Conservation (phyloP, 2,797 vertebrate genomes). For the Eulemur albifrons region DNA sequence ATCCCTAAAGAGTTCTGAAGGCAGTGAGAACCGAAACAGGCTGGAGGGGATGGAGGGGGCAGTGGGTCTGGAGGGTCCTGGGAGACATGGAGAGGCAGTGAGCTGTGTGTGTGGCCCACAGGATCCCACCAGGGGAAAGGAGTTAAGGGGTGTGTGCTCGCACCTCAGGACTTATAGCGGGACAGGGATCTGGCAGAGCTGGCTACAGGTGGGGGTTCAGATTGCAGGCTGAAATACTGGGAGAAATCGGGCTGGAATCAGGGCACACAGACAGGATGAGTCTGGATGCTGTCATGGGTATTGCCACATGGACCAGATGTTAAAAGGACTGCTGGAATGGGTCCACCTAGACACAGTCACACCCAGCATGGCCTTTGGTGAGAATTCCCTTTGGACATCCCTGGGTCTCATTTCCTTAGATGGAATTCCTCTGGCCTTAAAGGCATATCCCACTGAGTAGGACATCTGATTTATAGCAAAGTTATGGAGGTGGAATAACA, state of each 20-base stretch:
- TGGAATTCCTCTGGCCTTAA: background rate
- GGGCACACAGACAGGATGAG: fast-evolving
- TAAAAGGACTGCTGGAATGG: background rate
- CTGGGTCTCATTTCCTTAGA: background rate
- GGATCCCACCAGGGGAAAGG: background rate
- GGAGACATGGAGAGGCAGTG: background rate
- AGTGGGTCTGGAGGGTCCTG: fast-evolving
- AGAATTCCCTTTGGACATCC: background rate
- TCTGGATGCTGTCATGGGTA: fast-evolving
- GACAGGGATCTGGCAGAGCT: background rate
- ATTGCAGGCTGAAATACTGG: background rate
- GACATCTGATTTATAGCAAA: background rate
- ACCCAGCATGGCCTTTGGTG: background rate
- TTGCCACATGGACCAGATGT: background rate
- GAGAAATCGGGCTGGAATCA: background rate
- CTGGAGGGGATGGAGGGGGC: fast-evolving
- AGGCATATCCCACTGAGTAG: background rate
- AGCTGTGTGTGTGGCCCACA: background rate
- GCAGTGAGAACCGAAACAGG: background rate
- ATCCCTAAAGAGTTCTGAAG: background rate
- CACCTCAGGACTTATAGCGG: background rate
- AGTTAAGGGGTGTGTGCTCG: background rate
- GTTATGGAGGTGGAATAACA: background rate
- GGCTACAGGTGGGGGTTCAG: background rate
- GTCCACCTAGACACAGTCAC: background rate